Evolutionary conservation across 2,888 invertebrate genomes (phyloP).

Genomic region (Iphiclides podalirius): DNA sequence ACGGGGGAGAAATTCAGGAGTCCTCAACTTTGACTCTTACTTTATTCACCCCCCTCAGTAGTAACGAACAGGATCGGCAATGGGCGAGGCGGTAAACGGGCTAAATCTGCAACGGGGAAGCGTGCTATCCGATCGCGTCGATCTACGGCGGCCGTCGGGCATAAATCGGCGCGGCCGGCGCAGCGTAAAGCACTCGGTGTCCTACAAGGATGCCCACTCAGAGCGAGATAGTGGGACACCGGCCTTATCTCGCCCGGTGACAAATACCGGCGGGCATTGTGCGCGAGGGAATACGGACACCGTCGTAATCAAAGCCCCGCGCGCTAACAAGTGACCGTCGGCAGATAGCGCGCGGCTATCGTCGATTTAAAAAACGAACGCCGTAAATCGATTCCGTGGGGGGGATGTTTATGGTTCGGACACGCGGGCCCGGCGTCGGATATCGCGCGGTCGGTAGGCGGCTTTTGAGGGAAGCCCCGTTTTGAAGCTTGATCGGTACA

Average conservation of each 20-base stretch:
- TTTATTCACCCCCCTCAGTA: too few relatives aligned
- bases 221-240: conserved; percentile 37
- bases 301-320: conserved; percentile 13
- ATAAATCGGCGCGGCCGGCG: conserved; percentile 53
- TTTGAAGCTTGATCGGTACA: too few relatives aligned
- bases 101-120: too few relatives aligned
- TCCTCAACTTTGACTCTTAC: too few relatives aligned
- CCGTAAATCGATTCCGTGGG: too few relatives aligned
- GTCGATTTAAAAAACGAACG: conserved; percentile 8
- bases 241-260: conserved; percentile 45
- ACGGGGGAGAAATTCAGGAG: too few relatives aligned
- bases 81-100: too few relatives aligned
- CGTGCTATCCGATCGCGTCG: conserved; percentile 48
- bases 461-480: too few relatives aligned
- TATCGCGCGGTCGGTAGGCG: too few relatives aligned
- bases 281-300: conserved; percentile 11
- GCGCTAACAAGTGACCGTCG: conserved; percentile 4
- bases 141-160: conserved; percentile 48
- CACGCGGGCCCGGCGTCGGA: too few relatives aligned
- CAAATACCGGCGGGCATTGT: conserved; percentile 33
- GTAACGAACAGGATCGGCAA: too few relatives aligned
- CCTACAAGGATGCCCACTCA: conserved; percentile 45
- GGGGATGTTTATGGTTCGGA: too few relatives aligned
- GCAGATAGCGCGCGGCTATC: conserved; percentile 7
- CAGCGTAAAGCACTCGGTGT: conserved; percentile 45